Conservation (phyloP, 2,113 vertebrate genomes). For the Origma solitaria region DNA sequence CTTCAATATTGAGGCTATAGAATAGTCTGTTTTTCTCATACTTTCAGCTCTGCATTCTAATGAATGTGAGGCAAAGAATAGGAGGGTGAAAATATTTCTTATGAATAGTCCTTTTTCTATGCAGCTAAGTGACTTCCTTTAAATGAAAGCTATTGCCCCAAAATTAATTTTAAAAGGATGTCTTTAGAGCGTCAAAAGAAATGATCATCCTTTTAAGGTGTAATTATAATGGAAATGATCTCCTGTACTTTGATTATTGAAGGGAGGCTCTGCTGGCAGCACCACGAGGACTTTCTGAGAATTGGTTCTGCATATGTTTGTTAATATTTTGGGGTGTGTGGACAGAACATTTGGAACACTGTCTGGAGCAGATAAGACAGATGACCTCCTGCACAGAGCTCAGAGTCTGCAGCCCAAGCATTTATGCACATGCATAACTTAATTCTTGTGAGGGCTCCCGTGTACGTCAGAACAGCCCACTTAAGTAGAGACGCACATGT, state of each 20-base stretch:
- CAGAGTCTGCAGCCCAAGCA: not conserved
- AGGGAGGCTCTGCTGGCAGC: not conserved
- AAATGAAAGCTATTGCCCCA: not conserved
- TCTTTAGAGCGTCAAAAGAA: not conserved
- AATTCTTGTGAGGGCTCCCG: conserved; percentile 19
- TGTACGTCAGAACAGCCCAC: not conserved
- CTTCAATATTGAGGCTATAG: not conserved
- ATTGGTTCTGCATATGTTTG: not conserved
- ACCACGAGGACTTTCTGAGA: not conserved
- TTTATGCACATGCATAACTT: not conserved
- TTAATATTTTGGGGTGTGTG: not conserved
- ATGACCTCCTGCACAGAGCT: not conserved
- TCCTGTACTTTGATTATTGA: not conserved
- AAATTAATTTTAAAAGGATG: not conserved
- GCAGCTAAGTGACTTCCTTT: not conserved
- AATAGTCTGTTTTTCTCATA: conserved; percentile 47
- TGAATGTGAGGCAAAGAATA: not conserved
- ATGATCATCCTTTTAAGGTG: not conserved
- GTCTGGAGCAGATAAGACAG: not conserved
- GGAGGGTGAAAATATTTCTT: not conserved
- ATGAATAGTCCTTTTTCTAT: not conserved
- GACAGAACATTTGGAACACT: not conserved
- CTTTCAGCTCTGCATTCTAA: conserved; percentile 11
- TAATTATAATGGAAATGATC: not conserved
- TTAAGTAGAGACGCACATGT: not conserved